Evolutionary conservation across 2,797 vertebrate species (phyloP).

Genomic region (Periophthalmus magnuspinnatus): DNA sequence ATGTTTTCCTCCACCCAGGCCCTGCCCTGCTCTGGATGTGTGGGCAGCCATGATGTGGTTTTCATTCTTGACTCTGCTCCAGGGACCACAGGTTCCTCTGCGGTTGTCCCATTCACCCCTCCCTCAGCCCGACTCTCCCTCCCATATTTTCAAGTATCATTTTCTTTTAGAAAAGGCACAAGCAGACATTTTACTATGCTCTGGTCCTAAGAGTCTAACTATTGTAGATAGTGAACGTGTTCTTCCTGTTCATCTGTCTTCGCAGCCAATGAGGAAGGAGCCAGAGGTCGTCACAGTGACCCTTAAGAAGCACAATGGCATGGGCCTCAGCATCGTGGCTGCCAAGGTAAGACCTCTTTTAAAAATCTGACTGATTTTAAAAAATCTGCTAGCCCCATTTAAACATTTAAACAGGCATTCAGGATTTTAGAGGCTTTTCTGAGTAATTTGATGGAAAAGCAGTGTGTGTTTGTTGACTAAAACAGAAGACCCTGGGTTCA

Average conservation of each 20-base stretch:
- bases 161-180: constrained; percentile 8
- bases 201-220: neutral
- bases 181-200: constrained; percentile 13
- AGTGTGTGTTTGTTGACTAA: neutral
- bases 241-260: constrained; percentile 47
- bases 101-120: constrained; percentile 50
- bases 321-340: constrained; percentile 98
- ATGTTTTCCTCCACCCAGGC: constrained; percentile 44
- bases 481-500: neutral
- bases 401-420: neutral
- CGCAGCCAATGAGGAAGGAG: constrained; percentile 91
- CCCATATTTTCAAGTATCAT: constrained; percentile 28
- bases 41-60: constrained; percentile 72
- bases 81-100: constrained; percentile 77
- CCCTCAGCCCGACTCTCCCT: constrained; percentile 32
- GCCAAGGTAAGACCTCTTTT: constrained; percentile 87
- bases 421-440: neutral
- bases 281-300: constrained; percentile 98
- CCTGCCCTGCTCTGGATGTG: constrained; percentile 43
- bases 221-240: constrained; percentile 31
- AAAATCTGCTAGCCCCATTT: neutral
- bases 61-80: constrained; percentile 80
- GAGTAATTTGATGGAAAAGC: neutral
- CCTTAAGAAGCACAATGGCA: constrained; percentile 97
- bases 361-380: neutral